Evolutionary conservation across 2,797 vertebrate genomes (phyloP).

Genomic region (Cirrhinus molitorella): DNA sequence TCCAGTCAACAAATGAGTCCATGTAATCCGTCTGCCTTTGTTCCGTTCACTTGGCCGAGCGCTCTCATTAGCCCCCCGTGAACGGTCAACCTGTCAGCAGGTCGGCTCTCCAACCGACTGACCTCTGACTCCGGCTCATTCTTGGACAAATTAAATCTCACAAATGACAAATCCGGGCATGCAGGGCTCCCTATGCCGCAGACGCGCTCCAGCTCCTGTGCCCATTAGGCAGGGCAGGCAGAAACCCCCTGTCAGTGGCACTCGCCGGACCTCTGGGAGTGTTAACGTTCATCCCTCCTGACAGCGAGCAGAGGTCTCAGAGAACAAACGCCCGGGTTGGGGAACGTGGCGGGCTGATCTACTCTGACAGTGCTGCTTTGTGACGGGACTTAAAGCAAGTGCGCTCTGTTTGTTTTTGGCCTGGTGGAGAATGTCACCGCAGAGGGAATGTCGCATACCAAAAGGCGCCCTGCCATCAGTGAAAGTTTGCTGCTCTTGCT

Average conservation of each 20-base stretch:
- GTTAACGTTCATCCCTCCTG: constrained; percentile 63
- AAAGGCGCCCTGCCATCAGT: constrained; percentile 11
- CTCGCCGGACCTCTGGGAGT: constrained; percentile 46
- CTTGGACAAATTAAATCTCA: constrained; percentile 85
- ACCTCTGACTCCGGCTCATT: constrained; percentile 83
- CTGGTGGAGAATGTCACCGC: constrained; percentile 28
- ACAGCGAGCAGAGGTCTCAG: constrained; percentile 58
- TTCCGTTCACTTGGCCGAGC: constrained; percentile 78
- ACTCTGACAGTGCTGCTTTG: constrained; percentile 60
- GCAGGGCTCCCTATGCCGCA: constrained; percentile 66
- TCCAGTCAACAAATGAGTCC: constrained; percentile 73
- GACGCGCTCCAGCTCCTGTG: constrained; percentile 40
- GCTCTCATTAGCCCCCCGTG: constrained; percentile 82
- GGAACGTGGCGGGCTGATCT: constrained; percentile 50
- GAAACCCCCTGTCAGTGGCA: constrained; percentile 54
- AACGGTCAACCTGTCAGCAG: constrained; percentile 82
- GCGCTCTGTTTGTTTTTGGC: constrained; percentile 53
- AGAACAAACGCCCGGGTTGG: constrained; percentile 43
- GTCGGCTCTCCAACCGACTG: constrained; percentile 80
- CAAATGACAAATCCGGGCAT: constrained; percentile 81
- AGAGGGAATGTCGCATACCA: constrained; percentile 34
- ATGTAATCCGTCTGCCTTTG: constrained; percentile 81
- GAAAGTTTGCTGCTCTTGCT: constrained; percentile 30
- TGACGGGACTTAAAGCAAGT: constrained; percentile 41
- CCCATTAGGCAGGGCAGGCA: constrained; percentile 61